Evolutionary conservation across 2,797 vertebrate species (phyloP), one percentile per base, ranked within the genome.

Genomic region (Spinibarbus caldwelli): DNA sequence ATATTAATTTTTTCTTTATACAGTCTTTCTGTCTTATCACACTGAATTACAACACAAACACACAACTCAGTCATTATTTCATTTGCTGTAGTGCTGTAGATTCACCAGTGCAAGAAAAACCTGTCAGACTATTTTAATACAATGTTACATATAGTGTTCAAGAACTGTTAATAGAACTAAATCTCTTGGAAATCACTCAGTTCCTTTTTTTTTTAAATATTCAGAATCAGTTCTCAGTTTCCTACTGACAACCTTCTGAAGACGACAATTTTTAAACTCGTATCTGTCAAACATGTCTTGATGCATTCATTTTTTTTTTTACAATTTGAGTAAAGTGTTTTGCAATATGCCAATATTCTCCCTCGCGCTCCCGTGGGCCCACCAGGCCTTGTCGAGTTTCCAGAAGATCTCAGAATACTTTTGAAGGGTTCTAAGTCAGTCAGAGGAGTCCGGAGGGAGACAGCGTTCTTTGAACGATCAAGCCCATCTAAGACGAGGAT

Each of bases 381-480:
- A 92, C 90, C 91, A 92, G 68, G 91, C 38, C 72, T 49, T 64
- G 59, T 64, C 12, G 66, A 26, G 54, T 76, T 38, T 76, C 31
- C 31, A 36, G 59, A 17, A 38, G 83, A 68, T 26, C 75, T 41
- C 10, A 70, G 64, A 84, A 78, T 45, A 47, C 41, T 86, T 94
- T 93, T 92, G 92, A 93, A 90, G 90, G 34, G 89, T 41, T 64
- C 26, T 15, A 64, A 64, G 59, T 64, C 59, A 29, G 26, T 6
- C 43, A 6, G 36, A 43, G 54, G 71, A 67, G 41, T 47, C 79
- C 10, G 29, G 38, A 36, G 59, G 62, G 72, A 77, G 47, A 34
- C 15, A 2, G 31, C 19, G 5, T 19, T 31, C 38, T 73, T 59
- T 54, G 26, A 72, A 31, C 15, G 49, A 38, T 59, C 68, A 72